Base-by-base conservation (phyloP, 2,113 vertebrate genomes). In the Indri indri region DNA sequence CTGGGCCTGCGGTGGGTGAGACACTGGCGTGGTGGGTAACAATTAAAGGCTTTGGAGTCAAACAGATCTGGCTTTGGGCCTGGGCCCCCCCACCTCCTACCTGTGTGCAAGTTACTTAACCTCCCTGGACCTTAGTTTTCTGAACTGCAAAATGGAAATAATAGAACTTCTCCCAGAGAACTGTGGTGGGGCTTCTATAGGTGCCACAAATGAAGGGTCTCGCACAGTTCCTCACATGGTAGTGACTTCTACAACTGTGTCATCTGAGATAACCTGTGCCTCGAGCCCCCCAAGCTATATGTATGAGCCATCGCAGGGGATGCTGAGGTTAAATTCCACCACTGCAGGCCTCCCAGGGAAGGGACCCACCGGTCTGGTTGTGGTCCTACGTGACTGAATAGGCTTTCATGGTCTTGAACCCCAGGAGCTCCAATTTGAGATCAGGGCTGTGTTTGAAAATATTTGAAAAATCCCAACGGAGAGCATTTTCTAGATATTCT, bases 11-110 rank as follows among this genome's bases (percentile, higher is more conserved):
- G 25, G 5, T 10, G 20, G 17, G 17, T 32, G 10, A 77, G 23
- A 63, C 30, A 27, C 0, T 2, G n/a, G 86, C 8, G 9, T 0
- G 22, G 61, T 1, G 32, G 30, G 2, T 30, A 61, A 30, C 2
- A 18, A 3, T 8, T 17, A 32, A 65, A 18, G 23, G 23, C 40
- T 86, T 30, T 45, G n/a, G 47, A 18, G 23, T 50, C 81, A 88
- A 52, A 85, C 1, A 57, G 79, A 47, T n/a, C 42, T 91, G 45
- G 45, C 3, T 87, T 27, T 79, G 42, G 61, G 65, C 74, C 27
- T 59, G 71, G 57, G 30, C 34, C 37, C 52, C 13, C 50, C 10
- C 14, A 42, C n/a, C 17, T 76, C 47, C 34, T n/a, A 27, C 73
- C 52, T 84, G 65, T 27, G 42, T 13, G 50, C 23, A 87, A 50